A percentile compares a stretch with the other conserved stretches of the same genome.
phyloP scores from a whole-genome alignment of 2,113 vertebrate genomes.

The Otis tarda region DNA sequence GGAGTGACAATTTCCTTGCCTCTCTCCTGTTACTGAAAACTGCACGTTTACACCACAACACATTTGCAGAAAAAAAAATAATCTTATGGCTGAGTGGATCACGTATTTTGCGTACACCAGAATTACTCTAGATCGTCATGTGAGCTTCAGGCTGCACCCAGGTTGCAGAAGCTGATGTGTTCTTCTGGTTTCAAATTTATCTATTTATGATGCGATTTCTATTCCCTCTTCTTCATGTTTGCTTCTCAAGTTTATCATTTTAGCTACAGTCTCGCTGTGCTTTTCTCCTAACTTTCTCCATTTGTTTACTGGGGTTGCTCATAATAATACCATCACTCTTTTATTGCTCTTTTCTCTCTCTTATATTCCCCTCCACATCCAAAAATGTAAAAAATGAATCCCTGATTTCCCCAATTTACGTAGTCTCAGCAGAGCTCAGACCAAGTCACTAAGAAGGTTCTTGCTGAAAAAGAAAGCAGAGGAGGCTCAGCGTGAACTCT shows the following conservation, averaged over 20 bases:
- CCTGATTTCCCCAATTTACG: constrained; percentile 57
- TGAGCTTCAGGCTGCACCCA: constrained; percentile 3
- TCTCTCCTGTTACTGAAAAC: constrained; percentile 15
- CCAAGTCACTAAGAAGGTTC: constrained; percentile 69
- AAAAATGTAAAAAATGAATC: constrained; percentile 58
- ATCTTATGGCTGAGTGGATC: not conserved
- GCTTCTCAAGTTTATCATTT: constrained; percentile 29
- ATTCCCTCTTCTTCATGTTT: not conserved
- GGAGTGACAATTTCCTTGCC: not conserved
- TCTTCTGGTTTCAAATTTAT: constrained; percentile 39
- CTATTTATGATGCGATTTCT: constrained; percentile 44
- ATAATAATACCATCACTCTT: not conserved
- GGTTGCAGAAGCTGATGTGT: constrained; percentile 13
- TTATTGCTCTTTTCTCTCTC: not conserved
- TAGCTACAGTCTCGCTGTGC: not conserved
- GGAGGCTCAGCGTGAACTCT: constrained; percentile 67
- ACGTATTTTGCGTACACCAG: not conserved
- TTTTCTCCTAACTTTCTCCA: constrained; percentile 16
- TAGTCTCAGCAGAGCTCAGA: constrained; percentile 58
- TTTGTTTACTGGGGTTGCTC: constrained; percentile 7
- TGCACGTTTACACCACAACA: not conserved
- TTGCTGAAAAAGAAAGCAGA: constrained; percentile 64
- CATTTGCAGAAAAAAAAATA: not conserved
- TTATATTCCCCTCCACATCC: not conserved
- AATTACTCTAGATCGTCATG: not conserved